Base-by-base conservation (phyloP, 2,797 vertebrate species). In the Cynopterus sphinx region DNA sequence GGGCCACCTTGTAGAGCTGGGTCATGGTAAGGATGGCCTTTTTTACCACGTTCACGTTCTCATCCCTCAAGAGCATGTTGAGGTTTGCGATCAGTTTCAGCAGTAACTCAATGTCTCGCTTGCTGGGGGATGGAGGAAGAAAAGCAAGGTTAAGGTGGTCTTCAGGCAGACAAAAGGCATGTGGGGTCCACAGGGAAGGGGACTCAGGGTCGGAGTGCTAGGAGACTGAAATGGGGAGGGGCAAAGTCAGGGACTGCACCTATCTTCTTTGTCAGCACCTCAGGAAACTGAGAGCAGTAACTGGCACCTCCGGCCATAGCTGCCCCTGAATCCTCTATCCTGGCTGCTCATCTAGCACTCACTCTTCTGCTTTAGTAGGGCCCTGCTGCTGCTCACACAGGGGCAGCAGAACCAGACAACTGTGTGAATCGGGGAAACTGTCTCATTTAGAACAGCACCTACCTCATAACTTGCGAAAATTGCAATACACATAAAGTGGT, bases 41-140 rank as follows among this genome's bases (percentile, higher is more conserved):
- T 96, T 99, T 99, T 85, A 99, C 99, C 97, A 99, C 99, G 0
- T 99, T 99, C 63, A 99, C 99, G 0, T 99, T 99, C 36, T 99
- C 99, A 0, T 99, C 99, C 90, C 98, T 98, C 94, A 99, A 98
- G 73, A 99, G 93, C 99, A 99, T 99, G 98, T 99, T 99, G 83
- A 99, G 98, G 97, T 99, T 99, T 17, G 99, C 99, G 0, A 99
- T 99, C 26, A 99, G 98, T 94, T 99, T 99, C 51, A 99, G 98
- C 68, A 99, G 98, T 36, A 99, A 98, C 98, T 99, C 99, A 0
- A 99, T 99, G 98, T 99, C 99, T 73, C 99, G 96, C 95, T 99
- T 99, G 98, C 99, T 99, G 12, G 11, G 26, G 31, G 26, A 33
- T 0, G 9, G 33, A 92, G 74, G 12, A 77, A 67, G 84, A 84